Conservation (phyloP, 1,140 invertebrate genomes). For the Ceratina calcarata region DNA sequence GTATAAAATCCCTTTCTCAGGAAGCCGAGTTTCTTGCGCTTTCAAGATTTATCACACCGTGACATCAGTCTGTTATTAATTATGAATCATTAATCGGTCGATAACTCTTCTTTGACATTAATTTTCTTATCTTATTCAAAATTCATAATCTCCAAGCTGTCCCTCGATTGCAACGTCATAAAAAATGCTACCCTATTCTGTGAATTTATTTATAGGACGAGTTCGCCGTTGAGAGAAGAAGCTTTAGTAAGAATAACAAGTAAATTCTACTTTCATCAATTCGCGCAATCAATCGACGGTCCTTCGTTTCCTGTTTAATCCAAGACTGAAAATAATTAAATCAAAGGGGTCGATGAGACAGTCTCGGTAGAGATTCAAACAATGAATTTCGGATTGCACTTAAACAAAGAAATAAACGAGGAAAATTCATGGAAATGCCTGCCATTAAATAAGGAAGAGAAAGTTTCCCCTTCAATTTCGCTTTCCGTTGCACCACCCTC, state of each 20-base stretch:
- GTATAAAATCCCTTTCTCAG: no score
- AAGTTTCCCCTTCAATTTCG: conserved; percentile 11
- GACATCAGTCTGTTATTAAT: conserved; percentile 13
- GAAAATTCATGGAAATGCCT: conserved; percentile 11
- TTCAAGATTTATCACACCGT: background rate
- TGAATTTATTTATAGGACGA: background rate
- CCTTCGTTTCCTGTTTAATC: background rate
- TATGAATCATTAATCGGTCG: conserved; percentile 21
- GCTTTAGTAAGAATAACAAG: no score
- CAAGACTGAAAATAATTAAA: background rate
- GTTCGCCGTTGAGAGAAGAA: no score
- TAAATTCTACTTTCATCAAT: no score
- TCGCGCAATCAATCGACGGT: background rate
- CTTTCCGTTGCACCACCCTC: background rate
- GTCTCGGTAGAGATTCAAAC: background rate
- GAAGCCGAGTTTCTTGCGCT: background rate
- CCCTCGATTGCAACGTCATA: background rate
- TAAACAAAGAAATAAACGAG: background rate
- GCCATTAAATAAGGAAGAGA: conserved; percentile 3
- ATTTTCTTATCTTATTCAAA: conserved; percentile 6
- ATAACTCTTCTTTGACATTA: conserved; percentile 11
- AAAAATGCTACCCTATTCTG: background rate
- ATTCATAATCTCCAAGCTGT: conserved; percentile 12
- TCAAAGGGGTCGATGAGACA: no score
- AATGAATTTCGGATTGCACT: background rate